phyloP scores from a whole-genome alignment of 2,113 vertebrate genomes.

The Talpa occidentalis region DNA sequence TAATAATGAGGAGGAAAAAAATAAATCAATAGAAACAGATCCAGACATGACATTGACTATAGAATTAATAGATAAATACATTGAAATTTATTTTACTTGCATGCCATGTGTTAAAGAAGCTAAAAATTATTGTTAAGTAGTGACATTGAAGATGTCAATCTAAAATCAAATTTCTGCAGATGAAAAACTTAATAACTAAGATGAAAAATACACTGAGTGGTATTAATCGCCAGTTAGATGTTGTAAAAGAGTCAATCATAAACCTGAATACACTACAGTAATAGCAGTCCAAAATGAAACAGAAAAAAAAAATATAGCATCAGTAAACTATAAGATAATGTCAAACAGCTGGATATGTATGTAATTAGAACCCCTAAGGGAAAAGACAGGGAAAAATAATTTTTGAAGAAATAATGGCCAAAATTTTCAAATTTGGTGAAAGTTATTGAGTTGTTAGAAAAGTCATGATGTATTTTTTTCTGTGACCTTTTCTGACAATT shows the following conservation, averaged over 20 bases:
- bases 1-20: not conserved
- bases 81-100: not conserved
- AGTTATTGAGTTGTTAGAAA: not conserved
- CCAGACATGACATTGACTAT: not conserved
- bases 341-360: not conserved
- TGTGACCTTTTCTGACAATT: too few relatives aligned
- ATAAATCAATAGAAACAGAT: not conserved
- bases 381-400: not conserved
- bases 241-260: not conserved
- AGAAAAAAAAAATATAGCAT: not conserved
- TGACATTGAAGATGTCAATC: not conserved
- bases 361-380: not conserved
- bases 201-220: not conserved
- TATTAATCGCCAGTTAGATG: not conserved
- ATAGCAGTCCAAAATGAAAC: not conserved
- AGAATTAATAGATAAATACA: not conserved
- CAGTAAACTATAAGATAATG: not conserved
- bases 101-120: not conserved
- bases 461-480: too few relatives aligned
- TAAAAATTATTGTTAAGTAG: not conserved
- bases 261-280: not conserved
- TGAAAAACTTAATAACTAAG: not conserved
- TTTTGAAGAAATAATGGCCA: not conserved
- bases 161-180: slow-evolving; percentile 6
- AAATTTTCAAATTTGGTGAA: not conserved